Percentiles rank a stretch among this genome's conserved stretches.
These are phyloP conservation scores for Argyrosomus japonicus DNA, from an alignment of 2,113 vertebrate genomes.

Conservation along the genomic window DNA sequence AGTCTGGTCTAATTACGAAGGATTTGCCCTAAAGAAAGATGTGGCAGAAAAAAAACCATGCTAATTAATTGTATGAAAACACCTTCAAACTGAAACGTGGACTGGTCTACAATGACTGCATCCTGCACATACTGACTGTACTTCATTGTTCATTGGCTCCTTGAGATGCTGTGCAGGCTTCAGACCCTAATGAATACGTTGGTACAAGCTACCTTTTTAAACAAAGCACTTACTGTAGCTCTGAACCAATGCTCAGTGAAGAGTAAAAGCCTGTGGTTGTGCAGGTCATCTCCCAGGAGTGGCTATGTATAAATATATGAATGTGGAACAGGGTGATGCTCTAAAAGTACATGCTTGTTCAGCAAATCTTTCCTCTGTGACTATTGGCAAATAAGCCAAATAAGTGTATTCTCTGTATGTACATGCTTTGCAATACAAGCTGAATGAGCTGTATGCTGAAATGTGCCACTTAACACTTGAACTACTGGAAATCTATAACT, in stretches of 20 bases:
- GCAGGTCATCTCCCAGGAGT: slow-evolving; percentile 17
- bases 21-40: not conserved
- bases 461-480: no score
- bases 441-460: not conserved
- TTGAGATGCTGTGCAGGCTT: not conserved
- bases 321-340: not conserved
- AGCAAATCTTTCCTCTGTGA: not conserved
- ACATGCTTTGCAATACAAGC: not conserved
- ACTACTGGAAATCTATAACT: no score
- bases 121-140: not conserved
- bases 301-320: slow-evolving; percentile 17
- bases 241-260: slow-evolving; percentile 21
- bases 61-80: not conserved
- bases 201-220: slow-evolving; percentile 6
- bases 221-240: slow-evolving; percentile 27
- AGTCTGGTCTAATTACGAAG: not conserved
- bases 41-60: no score
- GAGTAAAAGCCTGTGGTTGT: slow-evolving; percentile 26
- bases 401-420: not conserved
- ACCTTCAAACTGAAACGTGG: not conserved
- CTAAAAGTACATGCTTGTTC: slow-evolving; percentile 12
- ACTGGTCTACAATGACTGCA: not conserved
- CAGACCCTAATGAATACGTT: slow-evolving; percentile 9
- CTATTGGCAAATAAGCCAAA: not conserved
- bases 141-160: not conserved